These are phyloP conservation scores for Trichogramma dendrolimi DNA, from an alignment of 2,888 invertebrate genomes.

Conservation along the genomic window DNA sequence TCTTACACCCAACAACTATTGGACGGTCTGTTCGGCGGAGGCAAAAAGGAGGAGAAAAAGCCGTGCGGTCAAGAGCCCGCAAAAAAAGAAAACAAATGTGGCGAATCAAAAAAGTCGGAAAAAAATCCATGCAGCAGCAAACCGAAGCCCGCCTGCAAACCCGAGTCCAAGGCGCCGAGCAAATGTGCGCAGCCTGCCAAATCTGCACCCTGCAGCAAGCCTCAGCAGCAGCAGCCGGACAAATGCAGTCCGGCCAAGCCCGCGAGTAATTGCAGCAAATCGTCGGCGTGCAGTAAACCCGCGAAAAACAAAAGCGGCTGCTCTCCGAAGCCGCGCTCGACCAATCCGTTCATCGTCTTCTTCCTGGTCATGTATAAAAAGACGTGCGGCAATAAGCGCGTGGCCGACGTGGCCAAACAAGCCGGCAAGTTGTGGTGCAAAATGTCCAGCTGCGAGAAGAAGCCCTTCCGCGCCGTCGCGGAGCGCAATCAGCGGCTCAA, in stretches of 20 bases:
- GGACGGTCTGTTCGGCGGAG: too few relatives aligned
- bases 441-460: not conserved
- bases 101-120: not conserved
- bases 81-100: not conserved
- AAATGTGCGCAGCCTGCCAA: too few relatives aligned
- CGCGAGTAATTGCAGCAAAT: not conserved
- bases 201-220: too few relatives aligned
- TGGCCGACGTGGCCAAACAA: constrained; percentile 8
- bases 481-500: constrained; percentile 4
- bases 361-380: constrained; percentile 10
- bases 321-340: constrained; percentile 2
- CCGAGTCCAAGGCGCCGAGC: not conserved
- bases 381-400: not conserved
- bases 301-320: not conserved
- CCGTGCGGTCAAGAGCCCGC: not conserved
- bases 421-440: constrained; percentile 17
- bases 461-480: not conserved
- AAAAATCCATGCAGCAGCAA: not conserved
- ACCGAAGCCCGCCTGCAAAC: not conserved
- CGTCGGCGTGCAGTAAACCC: not conserved
- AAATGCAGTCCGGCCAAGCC: not conserved
- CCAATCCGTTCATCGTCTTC: constrained; percentile 23
- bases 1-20: too few relatives aligned
- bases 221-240: not conserved
- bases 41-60: too few relatives aligned